Evolutionary conservation across 1,140 invertebrate genomes (phyloP), one percentile per base, ranked within the genome.

Genomic region (Temnothorax nylanderi): DNA sequence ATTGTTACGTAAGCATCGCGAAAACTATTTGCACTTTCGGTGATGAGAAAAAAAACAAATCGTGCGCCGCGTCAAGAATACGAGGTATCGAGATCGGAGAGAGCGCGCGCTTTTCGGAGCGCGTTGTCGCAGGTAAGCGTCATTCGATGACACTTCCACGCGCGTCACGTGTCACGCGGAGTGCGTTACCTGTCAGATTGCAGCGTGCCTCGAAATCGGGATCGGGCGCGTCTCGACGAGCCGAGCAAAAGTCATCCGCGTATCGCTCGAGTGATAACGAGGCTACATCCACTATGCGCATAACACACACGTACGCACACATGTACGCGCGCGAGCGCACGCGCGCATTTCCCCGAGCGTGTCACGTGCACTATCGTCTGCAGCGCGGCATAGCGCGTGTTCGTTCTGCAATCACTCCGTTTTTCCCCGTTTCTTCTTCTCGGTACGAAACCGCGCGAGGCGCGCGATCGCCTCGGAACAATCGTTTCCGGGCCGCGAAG

Each of bases 121-220:
- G 71, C 69, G 32, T 60, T n/a, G 54, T 47, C 69, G 47, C 80
- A 37, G 56, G 69, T 84, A 13, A 84, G 58, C 69, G 67, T 74
- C 69, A 75, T 62, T 11, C 41, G 56, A 18, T 84, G 69, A 84
- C 69, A 60, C 51, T 74, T 74, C 69, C 80, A 74, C 56, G 80
- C 67, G 51, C 80, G 74, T 89, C 87, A 89, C 88, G 69, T 76
- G 88, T 89, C 78, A 41, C 56, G 34, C 67, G 64, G 49, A 37
- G 32, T 13, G 49, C 16, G 44, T 64, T 88, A 91, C 90, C 90
- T 91, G 90, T 90, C 89, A 88, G 87, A 90, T 87, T 47, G 82
- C 37, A 64, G 89, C 78, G 62, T 67, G 47, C 47, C 60, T 80
- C 77, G 82, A 82, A 77, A 69, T 69, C 21, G 71, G 72, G 34